Conservation (phyloP, 2,797 vertebrate species). For the Alauda arvensis region DNA sequence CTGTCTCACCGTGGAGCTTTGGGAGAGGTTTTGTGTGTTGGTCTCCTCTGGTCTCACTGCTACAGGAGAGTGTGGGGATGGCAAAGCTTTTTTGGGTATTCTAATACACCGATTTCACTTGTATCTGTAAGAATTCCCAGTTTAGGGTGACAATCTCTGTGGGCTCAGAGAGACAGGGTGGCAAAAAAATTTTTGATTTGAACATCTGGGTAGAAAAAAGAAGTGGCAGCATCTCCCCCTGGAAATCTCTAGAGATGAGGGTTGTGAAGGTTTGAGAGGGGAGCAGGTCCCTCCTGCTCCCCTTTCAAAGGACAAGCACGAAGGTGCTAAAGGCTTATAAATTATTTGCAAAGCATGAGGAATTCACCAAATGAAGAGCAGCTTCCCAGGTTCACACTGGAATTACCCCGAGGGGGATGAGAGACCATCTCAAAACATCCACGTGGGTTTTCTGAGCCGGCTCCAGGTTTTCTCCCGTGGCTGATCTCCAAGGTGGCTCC, state of each 20-base stretch:
- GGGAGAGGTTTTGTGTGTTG: accelerated
- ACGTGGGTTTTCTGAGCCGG: accelerated
- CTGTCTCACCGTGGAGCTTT: background rate
- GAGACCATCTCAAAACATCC: background rate
- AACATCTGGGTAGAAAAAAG: background rate
- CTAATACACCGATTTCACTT: background rate
- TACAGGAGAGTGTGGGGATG: background rate
- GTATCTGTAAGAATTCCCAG: background rate
- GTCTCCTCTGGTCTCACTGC: background rate
- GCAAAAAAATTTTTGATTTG: background rate
- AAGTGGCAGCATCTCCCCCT: background rate
- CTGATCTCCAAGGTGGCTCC: background rate
- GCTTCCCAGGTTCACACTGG: background rate
- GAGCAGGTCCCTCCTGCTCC: background rate
- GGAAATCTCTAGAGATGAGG: background rate
- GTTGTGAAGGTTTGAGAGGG: background rate
- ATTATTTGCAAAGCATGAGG: background rate
- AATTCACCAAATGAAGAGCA: background rate
- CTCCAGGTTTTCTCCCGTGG: constrained; percentile 13
- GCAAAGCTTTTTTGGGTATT: background rate
- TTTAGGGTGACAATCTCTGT: background rate
- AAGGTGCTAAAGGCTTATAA: background rate
- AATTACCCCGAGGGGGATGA: background rate
- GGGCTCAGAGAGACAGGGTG: background rate
- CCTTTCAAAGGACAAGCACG: background rate